These are phyloP conservation scores for Drosophila pruinosa DNA, from an alignment of 1,140 invertebrate species.

Conservation along the genomic window DNA sequence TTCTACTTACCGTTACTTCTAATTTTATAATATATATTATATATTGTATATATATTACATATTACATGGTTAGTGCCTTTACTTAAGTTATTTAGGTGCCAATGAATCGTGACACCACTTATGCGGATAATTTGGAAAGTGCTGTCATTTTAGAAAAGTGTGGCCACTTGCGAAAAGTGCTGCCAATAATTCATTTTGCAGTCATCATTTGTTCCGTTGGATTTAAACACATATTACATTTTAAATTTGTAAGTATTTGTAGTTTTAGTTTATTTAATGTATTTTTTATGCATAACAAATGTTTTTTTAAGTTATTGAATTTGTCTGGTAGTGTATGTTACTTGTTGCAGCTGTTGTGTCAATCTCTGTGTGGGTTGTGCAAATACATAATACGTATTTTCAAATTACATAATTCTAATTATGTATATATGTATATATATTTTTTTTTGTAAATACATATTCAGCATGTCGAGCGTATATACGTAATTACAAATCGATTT, in stretches of 20 bases:
- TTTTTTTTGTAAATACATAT: slow-evolving; percentile 47
- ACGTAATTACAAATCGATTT: slow-evolving; percentile 50
- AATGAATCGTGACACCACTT: too few species aligned
- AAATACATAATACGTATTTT: slow-evolving; percentile 59
- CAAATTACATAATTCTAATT: slow-evolving; percentile 42
- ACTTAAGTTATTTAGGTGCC: too few species aligned
- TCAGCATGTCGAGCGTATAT: slow-evolving; percentile 72
- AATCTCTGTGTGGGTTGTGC: slow-evolving; percentile 42
- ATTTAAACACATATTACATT: not conserved
- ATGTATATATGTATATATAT: slow-evolving; percentile 40
- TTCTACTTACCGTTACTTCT: too few species aligned
- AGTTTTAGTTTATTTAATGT: slow-evolving; percentile 65
- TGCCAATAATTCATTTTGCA: too few species aligned
- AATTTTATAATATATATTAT: too few species aligned
- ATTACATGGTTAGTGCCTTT: too few species aligned
- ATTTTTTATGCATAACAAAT: slow-evolving; percentile 58
- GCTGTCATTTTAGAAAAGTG: not conserved
- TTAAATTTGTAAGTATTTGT: slow-evolving; percentile 14
- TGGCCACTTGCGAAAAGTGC: not conserved
- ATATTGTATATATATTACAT: too few species aligned
- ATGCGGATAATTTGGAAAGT: not conserved
- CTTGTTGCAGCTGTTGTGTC: slow-evolving; percentile 48
- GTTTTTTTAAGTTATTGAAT: slow-evolving; percentile 50
- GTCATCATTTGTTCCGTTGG: not conserved
- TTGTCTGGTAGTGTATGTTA: slow-evolving; percentile 60